A percentile compares a stretch with the other conserved stretches of the same genome.
Conservation (phyloP, 2,797 vertebrate genomes). For the Syngnathus acus region DNA sequence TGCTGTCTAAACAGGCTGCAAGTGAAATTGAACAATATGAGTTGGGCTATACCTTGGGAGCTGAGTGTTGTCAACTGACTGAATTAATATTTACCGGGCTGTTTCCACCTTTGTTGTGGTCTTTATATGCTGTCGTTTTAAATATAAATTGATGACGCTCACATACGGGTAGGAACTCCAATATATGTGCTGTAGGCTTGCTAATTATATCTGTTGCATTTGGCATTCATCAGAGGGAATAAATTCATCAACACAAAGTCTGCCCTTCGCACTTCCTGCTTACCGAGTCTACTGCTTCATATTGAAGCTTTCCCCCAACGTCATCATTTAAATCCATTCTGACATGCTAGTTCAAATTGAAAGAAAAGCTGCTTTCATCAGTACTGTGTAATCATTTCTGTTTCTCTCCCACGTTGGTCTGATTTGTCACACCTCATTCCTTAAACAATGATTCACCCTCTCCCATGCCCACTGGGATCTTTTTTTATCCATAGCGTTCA, state of each 20-base stretch:
- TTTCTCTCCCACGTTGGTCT: constrained; percentile 33
- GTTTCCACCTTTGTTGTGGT: too few relatives aligned
- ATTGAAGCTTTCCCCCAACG: constrained; percentile 46
- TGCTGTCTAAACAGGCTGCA: too few relatives aligned
- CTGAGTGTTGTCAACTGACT: too few relatives aligned
- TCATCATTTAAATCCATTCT: constrained; percentile 52
- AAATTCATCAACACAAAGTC: constrained; percentile 46
- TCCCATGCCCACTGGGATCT: constrained; percentile 33
- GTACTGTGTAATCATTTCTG: constrained; percentile 54
- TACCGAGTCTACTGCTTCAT: constrained; percentile 48
- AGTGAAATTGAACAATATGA: too few relatives aligned
- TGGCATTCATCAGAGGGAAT: constrained; percentile 45
- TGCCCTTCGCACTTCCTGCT: constrained; percentile 20
- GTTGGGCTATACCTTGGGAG: too few relatives aligned
- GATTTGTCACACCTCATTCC: constrained; percentile 52
- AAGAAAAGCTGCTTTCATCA: constrained; percentile 60
- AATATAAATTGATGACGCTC: not conserved
- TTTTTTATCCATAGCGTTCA: constrained; percentile 47
- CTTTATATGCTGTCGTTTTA: not conserved
- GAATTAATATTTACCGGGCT: too few relatives aligned
- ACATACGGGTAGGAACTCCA: not conserved
- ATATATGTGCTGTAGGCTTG: constrained; percentile 11
- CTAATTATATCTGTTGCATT: constrained; percentile 18
- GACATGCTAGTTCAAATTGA: constrained; percentile 56
- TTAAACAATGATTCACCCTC: constrained; percentile 52